These are phyloP conservation scores for Drosophila sordidapex DNA, from an alignment of 2,888 invertebrate species.

Conservation along the genomic window DNA sequence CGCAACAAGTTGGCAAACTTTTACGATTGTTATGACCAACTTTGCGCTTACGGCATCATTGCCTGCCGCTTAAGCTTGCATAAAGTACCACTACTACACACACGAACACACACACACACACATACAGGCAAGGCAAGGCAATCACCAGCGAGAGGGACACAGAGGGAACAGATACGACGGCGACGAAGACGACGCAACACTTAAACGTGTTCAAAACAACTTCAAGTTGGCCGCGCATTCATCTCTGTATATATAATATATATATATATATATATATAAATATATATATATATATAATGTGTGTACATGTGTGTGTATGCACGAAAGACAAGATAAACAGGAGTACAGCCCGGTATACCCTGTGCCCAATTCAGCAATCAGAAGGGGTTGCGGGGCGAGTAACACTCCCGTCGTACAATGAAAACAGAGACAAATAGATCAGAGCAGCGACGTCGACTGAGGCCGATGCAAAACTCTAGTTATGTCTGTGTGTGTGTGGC, in stretches of 20 bases:
- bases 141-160: conserved; percentile 11
- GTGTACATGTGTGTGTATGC: conserved; percentile 25
- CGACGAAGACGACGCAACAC: conserved; percentile 23
- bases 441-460: conserved; percentile 40
- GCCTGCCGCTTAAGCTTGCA: conserved; percentile 67
- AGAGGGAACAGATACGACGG: background rate
- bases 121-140: conserved; percentile 22
- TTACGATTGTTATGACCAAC: conserved; percentile 75
- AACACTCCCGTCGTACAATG: conserved; percentile 33
- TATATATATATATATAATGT: conserved; percentile 4
- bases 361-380: conserved; percentile 45
- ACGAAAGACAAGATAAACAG: conserved; percentile 62
- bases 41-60: conserved; percentile 74
- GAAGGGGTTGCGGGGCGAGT: background rate
- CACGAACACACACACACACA: conserved; percentile 25
- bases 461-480: conserved; percentile 28
- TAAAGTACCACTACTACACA: conserved; percentile 56
- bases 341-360: conserved; percentile 49
- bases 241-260: conserved; percentile 17
- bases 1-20: conserved; percentile 77
- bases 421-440: conserved; percentile 56
- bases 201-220: conserved; percentile 70
- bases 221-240: conserved; percentile 54
- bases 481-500: conserved; percentile 12
- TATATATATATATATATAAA: background rate